phyloP scores from a whole-genome alignment of 2,888 invertebrate genomes.

The Dryobotodes eremita region DNA sequence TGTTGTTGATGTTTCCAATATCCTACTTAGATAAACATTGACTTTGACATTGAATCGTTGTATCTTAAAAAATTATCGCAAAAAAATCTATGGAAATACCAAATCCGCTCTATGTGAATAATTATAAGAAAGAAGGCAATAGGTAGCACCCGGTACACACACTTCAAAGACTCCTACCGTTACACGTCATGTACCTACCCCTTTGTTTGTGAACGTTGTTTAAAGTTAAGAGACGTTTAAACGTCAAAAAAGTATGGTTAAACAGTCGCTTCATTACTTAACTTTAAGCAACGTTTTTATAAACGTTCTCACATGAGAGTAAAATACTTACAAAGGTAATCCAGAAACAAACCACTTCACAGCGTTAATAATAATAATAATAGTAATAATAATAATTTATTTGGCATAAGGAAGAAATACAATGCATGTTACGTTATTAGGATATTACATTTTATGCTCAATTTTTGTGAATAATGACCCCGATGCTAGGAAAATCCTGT shows the following conservation, averaged over 20 bases:
- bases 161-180: neutral
- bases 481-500: too few species aligned
- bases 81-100: neutral
- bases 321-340: neutral
- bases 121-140: too few species aligned
- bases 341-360: neutral
- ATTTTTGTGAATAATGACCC: too few species aligned
- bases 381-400: too few species aligned
- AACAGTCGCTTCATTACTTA: too few species aligned
- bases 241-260: neutral
- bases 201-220: neutral
- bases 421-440: too few species aligned
- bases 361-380: too few species aligned
- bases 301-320: too few species aligned
- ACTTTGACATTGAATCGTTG: neutral
- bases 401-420: too few species aligned
- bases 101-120: too few species aligned
- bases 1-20: neutral
- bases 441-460: too few species aligned
- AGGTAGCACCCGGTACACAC: neutral
- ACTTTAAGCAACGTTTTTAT: too few species aligned
- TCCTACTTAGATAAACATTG: neutral
- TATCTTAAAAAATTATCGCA: neutral
- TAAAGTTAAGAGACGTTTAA: neutral
- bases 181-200: neutral